Evolutionary conservation across 2,113 vertebrate genomes (phyloP), one percentile per base, ranked within the genome.

Genomic region (Conger conger): DNA sequence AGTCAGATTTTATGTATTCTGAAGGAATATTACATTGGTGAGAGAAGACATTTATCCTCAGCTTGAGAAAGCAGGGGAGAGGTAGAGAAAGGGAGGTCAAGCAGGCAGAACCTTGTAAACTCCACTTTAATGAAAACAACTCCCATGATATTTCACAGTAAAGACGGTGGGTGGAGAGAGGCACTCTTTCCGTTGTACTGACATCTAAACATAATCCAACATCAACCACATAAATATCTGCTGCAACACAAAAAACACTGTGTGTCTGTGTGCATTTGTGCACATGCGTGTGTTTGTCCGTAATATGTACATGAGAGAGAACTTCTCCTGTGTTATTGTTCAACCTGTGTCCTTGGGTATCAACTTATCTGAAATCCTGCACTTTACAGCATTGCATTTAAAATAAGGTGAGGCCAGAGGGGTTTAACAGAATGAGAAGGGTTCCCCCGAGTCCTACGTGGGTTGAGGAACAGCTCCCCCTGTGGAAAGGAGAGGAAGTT

Each of bases 391-490:
- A 20, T 7, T 63, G 57, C 45, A 50, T 27, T 45, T 8, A 50
- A 50, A 85, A 37, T 17, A 33, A 33, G 40, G 33, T 35, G 18
- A 63, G 50, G 50, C 33, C 83, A 50, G 63, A 38, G n/a, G 20
- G 23, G 30, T 54, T 1, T 35, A 30, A 36, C 18, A 80, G 80
- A 30, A 30, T 37, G 38, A 17, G 84, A 50, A 13, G 38, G 45
- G 23, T 57, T 30, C 30, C 42, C 13, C n/a, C 17, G 16, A 38
- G 57, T 85, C 36, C 85, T 92, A 95, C 0, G 89, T 92, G 63
- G 92, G 79, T 82, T 92, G 92, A 80, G 91, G 89, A 57, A 86
- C 85, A 33, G 90, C 83, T 86, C 88, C 87, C 84, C 83, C 86
- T 87, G 86, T 91, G 91, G 90, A 79, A 83, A 86, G 9, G 89